These are phyloP conservation scores for Grammomys dolichurus DNA, from an alignment of 2,113 vertebrate species.

Conservation along the genomic window DNA sequence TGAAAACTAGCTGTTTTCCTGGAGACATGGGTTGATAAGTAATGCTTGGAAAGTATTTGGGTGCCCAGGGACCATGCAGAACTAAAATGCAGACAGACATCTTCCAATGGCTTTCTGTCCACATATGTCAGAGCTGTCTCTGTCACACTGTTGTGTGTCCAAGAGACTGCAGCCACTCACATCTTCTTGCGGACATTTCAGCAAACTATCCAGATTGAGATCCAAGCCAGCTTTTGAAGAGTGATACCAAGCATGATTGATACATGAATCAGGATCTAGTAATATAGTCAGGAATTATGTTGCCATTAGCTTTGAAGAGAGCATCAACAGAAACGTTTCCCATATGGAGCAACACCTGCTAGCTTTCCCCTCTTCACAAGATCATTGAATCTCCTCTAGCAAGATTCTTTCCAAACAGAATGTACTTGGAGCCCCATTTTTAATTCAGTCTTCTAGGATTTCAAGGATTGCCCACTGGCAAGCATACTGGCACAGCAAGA, in stretches of 20 bases:
- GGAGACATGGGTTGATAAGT: constrained; percentile 67
- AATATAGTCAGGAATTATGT: constrained; percentile 42
- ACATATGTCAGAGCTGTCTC: not conserved
- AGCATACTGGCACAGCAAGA: not conserved
- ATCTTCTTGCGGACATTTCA: constrained; percentile 42
- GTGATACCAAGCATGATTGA: constrained; percentile 50
- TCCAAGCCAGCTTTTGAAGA: constrained; percentile 41
- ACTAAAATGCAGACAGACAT: constrained; percentile 58
- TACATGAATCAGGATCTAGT: constrained; percentile 53
- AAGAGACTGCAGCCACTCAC: constrained; percentile 48
- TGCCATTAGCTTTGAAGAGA: constrained; percentile 64
- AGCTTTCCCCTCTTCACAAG: constrained; percentile 53
- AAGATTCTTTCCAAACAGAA: constrained; percentile 36
- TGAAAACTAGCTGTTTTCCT: constrained; percentile 65
- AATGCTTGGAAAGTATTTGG: constrained; percentile 59
- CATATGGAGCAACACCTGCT: constrained; percentile 49
- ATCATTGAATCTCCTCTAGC: constrained; percentile 59
- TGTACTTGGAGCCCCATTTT: constrained; percentile 45
- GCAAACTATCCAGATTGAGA: constrained; percentile 56
- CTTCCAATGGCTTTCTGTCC: constrained; percentile 56
- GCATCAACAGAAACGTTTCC: constrained; percentile 62
- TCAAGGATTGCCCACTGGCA: not conserved
- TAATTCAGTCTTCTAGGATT: constrained; percentile 48
- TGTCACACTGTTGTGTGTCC: not conserved
- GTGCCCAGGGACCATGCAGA: constrained; percentile 50